Evolutionary conservation across 2,113 vertebrate species (phyloP).

Genomic region (Struthidea cinerea): DNA sequence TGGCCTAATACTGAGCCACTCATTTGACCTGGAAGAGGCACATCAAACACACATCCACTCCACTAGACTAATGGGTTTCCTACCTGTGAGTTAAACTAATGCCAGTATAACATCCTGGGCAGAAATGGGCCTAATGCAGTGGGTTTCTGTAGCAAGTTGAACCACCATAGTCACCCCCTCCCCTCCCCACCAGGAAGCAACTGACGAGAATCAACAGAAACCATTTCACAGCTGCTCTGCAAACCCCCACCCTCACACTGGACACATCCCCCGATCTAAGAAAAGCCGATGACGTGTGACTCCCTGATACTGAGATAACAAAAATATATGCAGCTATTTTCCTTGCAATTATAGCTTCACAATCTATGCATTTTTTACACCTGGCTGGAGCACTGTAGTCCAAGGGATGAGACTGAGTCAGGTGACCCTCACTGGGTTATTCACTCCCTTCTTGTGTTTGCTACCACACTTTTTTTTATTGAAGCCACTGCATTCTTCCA

Average conservation of each 20-base stretch:
- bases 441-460: neutral
- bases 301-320: neutral
- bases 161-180: neutral
- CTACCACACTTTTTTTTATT: neutral
- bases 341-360: neutral
- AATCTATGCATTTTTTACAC: neutral
- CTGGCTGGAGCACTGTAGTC: neutral
- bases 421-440: rapidly evolving
- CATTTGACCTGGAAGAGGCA: neutral
- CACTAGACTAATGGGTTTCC: neutral
- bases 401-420: neutral
- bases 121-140: neutral
- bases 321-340: neutral
- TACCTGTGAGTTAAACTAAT: neutral
- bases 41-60: neutral
- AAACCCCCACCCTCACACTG: neutral
- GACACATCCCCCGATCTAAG: neutral
- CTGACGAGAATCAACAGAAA: neutral
- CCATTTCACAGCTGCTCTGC: neutral
- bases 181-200: neutral
- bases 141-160: neutral
- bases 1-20: neutral
- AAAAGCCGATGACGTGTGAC: neutral
- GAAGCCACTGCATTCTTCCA: neutral
- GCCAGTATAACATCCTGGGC: neutral